Evolutionary conservation across 2,888 invertebrate genomes (phyloP), one percentile per base, ranked within the genome.

Genomic region (Athalia cordata): DNA sequence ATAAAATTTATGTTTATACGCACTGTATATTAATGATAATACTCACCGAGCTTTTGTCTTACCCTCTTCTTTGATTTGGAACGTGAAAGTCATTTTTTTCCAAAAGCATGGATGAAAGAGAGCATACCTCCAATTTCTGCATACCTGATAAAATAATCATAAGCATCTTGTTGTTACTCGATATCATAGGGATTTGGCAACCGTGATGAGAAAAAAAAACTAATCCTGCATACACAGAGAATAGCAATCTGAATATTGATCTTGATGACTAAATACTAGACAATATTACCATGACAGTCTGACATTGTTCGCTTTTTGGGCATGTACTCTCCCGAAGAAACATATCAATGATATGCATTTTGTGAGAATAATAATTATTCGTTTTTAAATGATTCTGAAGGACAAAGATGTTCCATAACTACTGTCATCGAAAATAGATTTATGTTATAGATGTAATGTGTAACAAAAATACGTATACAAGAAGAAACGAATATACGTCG

Each of bases 81-180:
- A 85, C 47, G 87, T 86, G 72, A 91, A 90, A 65, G 88, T 86
- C 59, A 91, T 89, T 80, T 87, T 89, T 77, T 90, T 90, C 91
- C 91, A 91, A 80, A 91, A 91, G 80, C 88, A 88, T 70, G 91
- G 90, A 85, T 90, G 89, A 78, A 89, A 87, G 70, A 92, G 85
- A 9, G 91, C 91, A 72, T 87, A 90, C 80, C 93, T 91, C 93
- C 93, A 93, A 82, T 93, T 92, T 78, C 89, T 90, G 88, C 93
- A 93, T 65, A 89, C 89, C 90, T 90, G 74, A 13, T n/a, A 29
- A 45, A 59, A 45, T 7, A 78, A 68, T 79, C 9, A 45, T n/a
- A 76, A 79, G 8, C 67, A 55, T 61, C n/a, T 43, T n/a, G 8
- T 11, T 74, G 9, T 13, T 9, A 59, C 43, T 13, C 5, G 6